These are phyloP conservation scores for Hyles vespertilio DNA, from an alignment of 1,140 invertebrate genomes.

Conservation along the genomic window DNA sequence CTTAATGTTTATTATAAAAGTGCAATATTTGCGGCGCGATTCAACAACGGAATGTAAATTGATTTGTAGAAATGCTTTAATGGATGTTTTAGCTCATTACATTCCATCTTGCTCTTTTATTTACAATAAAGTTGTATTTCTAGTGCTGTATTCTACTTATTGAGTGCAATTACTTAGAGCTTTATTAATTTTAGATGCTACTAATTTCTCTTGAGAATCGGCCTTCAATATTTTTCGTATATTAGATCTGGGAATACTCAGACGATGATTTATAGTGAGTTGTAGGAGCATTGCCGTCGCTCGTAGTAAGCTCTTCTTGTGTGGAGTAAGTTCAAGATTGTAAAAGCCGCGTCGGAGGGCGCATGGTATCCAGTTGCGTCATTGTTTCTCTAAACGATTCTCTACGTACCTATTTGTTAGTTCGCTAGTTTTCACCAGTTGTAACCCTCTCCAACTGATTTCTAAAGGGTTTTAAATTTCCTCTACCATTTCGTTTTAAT, in stretches of 20 bases:
- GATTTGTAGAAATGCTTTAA: slow-evolving; percentile 21
- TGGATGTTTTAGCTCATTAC: no score
- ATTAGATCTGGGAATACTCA: neutral
- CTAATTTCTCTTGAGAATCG: no score
- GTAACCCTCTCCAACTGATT: neutral
- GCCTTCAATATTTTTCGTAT: slow-evolving; percentile 3
- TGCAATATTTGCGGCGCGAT: slow-evolving; percentile 35
- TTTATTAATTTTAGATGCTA: no score
- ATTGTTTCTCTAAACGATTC: slow-evolving; percentile 40
- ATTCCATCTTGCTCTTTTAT: no score
- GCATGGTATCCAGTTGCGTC: slow-evolving; percentile 18
- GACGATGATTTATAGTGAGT: no score
- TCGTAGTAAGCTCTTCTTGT: no score
- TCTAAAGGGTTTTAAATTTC: slow-evolving; percentile 7
- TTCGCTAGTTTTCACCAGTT: slow-evolving; percentile 33
- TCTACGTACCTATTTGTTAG: slow-evolving; percentile 23
- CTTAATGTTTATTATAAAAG: slow-evolving; percentile 35
- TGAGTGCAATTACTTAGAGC: no score
- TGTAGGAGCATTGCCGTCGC: no score
- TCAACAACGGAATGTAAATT: slow-evolving; percentile 31
- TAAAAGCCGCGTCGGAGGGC: no score
- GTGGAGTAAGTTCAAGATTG: no score
- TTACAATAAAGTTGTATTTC: no score
- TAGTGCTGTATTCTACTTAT: no score
- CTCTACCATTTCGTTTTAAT: neutral